phyloP scores from a whole-genome alignment of 2,888 invertebrate genomes.

The Protophormia terraenovae region DNA sequence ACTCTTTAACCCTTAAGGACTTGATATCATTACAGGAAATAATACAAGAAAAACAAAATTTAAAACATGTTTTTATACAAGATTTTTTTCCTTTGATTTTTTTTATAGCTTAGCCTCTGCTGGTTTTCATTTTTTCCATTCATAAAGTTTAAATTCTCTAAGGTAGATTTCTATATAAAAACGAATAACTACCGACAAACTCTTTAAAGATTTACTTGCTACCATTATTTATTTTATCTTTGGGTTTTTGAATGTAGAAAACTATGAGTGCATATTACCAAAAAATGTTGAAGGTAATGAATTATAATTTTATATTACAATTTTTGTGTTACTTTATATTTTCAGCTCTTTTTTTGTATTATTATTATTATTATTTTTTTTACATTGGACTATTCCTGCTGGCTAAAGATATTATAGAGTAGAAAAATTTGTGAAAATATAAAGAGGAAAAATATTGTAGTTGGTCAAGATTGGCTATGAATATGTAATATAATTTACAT shows the following conservation, averaged over 20 bases:
- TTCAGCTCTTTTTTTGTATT: not conserved
- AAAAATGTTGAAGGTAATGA: constrained; percentile 12
- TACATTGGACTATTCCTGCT: too few species aligned
- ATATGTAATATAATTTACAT: constrained; percentile 2
- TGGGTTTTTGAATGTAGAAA: not conserved
- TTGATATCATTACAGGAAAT: not conserved
- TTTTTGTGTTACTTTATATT: not conserved
- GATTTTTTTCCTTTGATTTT: not conserved
- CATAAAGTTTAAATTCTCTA: constrained; percentile 14
- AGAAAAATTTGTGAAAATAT: not conserved
- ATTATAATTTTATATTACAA: constrained; percentile 32
- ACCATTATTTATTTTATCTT: not conserved
- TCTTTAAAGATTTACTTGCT: not conserved
- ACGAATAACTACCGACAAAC: not conserved
- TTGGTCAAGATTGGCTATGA: constrained; percentile 21
- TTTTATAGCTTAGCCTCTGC: too few species aligned
- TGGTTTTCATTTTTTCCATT: not conserved
- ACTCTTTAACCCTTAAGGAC: constrained; percentile 31
- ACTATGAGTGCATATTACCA: not conserved
- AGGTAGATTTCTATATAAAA: not conserved
- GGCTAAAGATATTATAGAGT: not conserved
- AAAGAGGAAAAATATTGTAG: not conserved
- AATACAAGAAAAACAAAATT: not conserved
- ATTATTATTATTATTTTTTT: too few species aligned
- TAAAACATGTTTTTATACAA: not conserved